Conservation (phyloP, 2,888 invertebrate genomes). For the Cheilosia grossa region DNA sequence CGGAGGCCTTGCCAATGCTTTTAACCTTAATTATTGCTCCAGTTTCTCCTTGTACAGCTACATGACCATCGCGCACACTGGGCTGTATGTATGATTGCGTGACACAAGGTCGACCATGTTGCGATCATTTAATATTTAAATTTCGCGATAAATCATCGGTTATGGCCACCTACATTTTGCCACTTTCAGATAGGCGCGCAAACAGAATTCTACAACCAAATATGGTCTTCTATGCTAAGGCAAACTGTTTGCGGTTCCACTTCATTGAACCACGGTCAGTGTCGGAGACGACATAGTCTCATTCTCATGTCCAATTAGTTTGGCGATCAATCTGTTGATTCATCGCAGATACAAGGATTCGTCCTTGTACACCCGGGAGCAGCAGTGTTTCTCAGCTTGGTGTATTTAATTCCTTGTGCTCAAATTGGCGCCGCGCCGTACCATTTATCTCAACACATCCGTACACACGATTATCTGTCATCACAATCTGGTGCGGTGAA, state of each 20-base stretch:
- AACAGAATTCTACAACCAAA: conserved; percentile 60
- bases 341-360: conserved; percentile 58
- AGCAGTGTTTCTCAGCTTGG: conserved; percentile 11
- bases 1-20: conserved; percentile 68
- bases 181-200: conserved; percentile 39
- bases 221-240: conserved; percentile 54
- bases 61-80: conserved; percentile 10
- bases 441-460: conserved; percentile 45
- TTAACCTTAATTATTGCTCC: conserved; percentile 74
- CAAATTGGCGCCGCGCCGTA: conserved; percentile 61
- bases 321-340: conserved; percentile 67
- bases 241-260: conserved; percentile 16
- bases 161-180: conserved; percentile 70
- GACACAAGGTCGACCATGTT: conserved; percentile 72
- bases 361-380: conserved; percentile 72
- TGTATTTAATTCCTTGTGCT: conserved; percentile 18
- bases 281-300: conserved; percentile 24
- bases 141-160: conserved; percentile 71
- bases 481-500: conserved; percentile 41
- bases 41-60: conserved; percentile 54
- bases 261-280: conserved; percentile 51
- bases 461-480: conserved; percentile 66
- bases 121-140: conserved; percentile 74
- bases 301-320: conserved; percentile 62
- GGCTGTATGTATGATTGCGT: conserved; percentile 60